These are phyloP conservation scores for Carcharodon carcharias DNA, from an alignment of 2,797 vertebrate genomes.

Conservation along the genomic window DNA sequence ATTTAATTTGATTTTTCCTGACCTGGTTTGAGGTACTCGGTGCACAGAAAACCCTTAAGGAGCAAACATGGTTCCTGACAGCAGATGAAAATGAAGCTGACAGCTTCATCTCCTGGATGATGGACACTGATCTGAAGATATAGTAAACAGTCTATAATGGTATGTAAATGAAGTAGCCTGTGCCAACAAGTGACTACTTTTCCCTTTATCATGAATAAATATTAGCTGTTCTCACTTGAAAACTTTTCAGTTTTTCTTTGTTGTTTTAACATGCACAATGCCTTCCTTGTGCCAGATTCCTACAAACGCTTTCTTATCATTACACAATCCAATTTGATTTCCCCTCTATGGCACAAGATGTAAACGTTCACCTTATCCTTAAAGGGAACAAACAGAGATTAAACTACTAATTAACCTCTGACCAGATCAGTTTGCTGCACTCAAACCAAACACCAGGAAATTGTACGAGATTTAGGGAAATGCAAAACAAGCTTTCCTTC, in stretches of 20 bases:
- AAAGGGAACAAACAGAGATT: constrained; percentile 53
- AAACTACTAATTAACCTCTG: constrained; percentile 64
- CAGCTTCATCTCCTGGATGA: constrained; percentile 58
- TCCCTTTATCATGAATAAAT: constrained; percentile 66
- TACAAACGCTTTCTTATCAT: constrained; percentile 30
- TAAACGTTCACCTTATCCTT: constrained; percentile 54
- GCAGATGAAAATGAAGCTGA: constrained; percentile 50
- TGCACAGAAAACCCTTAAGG: neutral
- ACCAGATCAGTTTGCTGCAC: constrained; percentile 49
- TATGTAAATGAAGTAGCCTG: constrained; percentile 68
- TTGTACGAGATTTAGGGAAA: neutral
- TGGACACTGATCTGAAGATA: constrained; percentile 53
- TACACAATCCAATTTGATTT: neutral
- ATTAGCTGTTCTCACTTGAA: constrained; percentile 57
- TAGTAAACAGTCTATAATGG: constrained; percentile 62
- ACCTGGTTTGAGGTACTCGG: constrained; percentile 43
- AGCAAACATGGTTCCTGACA: constrained; percentile 45
- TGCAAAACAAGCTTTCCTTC: neutral
- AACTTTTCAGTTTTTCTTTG: constrained; percentile 48
- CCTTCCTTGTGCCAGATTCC: constrained; percentile 59
- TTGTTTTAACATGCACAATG: constrained; percentile 45
- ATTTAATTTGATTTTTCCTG: constrained; percentile 68
- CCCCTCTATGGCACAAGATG: constrained; percentile 42
- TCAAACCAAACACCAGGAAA: constrained; percentile 36
- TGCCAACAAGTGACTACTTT: constrained; percentile 62